Conservation (phyloP, 2,113 vertebrate genomes). For the Xerus inauris region DNA sequence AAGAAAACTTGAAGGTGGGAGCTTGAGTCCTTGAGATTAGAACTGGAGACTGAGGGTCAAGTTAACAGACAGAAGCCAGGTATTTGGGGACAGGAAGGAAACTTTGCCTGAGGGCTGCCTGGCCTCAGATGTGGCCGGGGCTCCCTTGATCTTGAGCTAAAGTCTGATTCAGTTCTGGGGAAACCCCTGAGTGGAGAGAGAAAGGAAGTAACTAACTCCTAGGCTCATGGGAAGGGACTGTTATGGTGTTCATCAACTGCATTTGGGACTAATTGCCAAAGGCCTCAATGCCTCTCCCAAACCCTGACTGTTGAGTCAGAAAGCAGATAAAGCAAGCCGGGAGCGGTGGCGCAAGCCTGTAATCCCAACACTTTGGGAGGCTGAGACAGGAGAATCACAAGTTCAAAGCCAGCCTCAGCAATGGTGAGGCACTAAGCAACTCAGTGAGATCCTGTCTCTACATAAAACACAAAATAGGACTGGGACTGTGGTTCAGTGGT, state of each 20-base stretch:
- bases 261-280: not conserved
- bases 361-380: too few species aligned
- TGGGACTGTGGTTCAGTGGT: too few species aligned
- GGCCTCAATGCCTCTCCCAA: not conserved
- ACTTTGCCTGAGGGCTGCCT: not conserved
- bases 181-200: not conserved
- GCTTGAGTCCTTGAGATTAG: not conserved
- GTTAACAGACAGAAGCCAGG: not conserved
- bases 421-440: too few species aligned
- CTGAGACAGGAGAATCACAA: too few species aligned
- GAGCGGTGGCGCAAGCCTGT: too few species aligned
- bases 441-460: too few species aligned
- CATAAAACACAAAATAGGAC: too few species aligned
- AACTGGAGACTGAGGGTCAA: not conserved
- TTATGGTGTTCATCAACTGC: not conserved
- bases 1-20: not conserved
- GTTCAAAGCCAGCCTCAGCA: too few species aligned
- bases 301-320: not conserved
- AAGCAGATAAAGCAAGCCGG: not conserved
- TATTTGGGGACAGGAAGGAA: slow-evolving; percentile 5
- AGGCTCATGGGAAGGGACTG: not conserved
- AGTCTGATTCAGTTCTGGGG: slow-evolving; percentile 33
- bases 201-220: not conserved
- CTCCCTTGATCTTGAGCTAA: not conserved
- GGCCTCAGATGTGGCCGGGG: not conserved